These are phyloP conservation scores for Onychostoma macrolepis DNA, from an alignment of 2,113 vertebrate species.

Conservation along the genomic window DNA sequence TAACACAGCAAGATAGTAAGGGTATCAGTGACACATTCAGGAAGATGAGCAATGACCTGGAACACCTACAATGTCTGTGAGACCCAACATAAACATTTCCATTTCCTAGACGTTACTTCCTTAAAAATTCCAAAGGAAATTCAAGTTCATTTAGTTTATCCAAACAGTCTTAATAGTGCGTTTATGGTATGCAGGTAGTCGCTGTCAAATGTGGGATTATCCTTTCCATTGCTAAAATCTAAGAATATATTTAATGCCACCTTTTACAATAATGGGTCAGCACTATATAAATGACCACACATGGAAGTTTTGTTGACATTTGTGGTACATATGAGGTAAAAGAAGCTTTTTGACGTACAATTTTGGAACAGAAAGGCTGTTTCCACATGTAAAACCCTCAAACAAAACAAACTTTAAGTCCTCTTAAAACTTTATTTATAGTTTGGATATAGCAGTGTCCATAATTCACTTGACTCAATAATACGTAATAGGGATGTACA, in stretches of 20 bases:
- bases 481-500: background rate
- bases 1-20: background rate
- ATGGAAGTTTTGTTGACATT: background rate
- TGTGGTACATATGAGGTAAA: slow-evolving; percentile 3
- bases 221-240: background rate
- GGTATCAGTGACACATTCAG: background rate
- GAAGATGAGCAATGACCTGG: slow-evolving; percentile 17
- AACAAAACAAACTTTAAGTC: background rate
- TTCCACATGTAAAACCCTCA: background rate
- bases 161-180: background rate
- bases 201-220: background rate
- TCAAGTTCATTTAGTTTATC: slow-evolving; percentile 1
- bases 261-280: background rate
- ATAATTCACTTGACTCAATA: background rate
- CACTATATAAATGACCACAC: background rate
- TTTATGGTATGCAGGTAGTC: background rate
- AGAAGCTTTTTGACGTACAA: background rate
- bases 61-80: background rate
- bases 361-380: background rate
- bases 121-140: slow-evolving; percentile 20
- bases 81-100: slow-evolving; percentile 2
- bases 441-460: background rate
- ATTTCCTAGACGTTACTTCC: background rate
- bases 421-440: background rate
- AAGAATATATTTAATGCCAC: slow-evolving; percentile 4